Conservation (phyloP, 2,113 vertebrate species). For the Camarhynchus parvulus region DNA sequence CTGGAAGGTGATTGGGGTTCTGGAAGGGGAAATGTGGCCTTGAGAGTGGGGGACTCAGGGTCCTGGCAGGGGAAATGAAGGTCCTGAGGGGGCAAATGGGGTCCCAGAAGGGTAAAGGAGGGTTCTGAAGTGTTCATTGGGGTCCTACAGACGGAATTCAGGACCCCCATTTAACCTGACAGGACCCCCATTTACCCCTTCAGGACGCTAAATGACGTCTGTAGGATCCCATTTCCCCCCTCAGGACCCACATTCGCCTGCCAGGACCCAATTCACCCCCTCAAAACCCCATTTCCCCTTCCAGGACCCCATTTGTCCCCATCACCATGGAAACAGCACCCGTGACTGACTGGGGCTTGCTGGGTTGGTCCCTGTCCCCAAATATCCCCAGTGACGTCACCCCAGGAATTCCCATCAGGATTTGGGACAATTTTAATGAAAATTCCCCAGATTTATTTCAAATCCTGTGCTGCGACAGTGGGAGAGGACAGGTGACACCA, state of each 20-base stretch:
- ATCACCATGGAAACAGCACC: not conserved
- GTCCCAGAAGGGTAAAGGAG: not conserved
- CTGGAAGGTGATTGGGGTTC: not conserved
- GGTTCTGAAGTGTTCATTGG: not conserved
- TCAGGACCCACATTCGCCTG: not conserved
- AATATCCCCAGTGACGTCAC: not conserved
- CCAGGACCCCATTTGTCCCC: not conserved
- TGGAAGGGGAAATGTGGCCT: not conserved
- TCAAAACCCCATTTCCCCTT: not conserved
- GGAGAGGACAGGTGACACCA: not conserved
- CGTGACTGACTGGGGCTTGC: not conserved
- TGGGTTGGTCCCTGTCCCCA: not conserved
- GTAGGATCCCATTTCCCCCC: not conserved
- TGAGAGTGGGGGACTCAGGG: not conserved
- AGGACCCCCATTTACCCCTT: not conserved
- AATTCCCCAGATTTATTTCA: not conserved
- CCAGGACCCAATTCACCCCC: not conserved
- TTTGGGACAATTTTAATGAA: not conserved
- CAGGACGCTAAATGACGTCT: not conserved
- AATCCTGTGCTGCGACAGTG: fast-evolving
- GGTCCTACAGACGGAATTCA: not conserved
- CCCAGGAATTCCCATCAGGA: not conserved
- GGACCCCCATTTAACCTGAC: not conserved
- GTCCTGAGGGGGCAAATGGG: not conserved
- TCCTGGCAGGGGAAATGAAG: not conserved